Evolutionary conservation across 1,140 invertebrate species (phyloP), one percentile per base, ranked within the genome.

Genomic region (Melanaphis sacchari): DNA sequence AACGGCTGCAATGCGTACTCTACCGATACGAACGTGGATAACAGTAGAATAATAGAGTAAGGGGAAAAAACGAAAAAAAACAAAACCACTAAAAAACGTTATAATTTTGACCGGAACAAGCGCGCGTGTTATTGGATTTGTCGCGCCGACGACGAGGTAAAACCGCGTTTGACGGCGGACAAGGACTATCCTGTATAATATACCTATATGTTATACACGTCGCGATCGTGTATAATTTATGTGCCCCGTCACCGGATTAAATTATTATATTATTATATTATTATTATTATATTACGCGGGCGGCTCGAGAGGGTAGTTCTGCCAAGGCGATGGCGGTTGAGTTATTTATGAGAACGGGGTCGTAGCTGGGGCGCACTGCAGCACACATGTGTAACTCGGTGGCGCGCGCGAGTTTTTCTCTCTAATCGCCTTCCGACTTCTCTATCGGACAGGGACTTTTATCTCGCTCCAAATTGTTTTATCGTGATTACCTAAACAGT

Each of bases 261-360:
- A 90, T 90, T 90, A 90, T 90, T 90, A 90, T 85, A 90, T 90
- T 90, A 90, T 90, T 90, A 90, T 85, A 85, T 85, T 89, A 89
- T 89, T 88, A 88, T 88, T 89, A 89, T 88, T 88, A 49, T 36
- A 89, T 89, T 49, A 89, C 46, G 21, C 43, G 43, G 85, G 85
- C 31, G 43, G 85, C 26, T 36, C 85, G 85, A 43, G 89, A 91
- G 90, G 54, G 90, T 66, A 41, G 90, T 6, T 52, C 46, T 89
- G 87, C 87, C 87, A 52, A 76, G 59, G 59, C 46, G 85, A 46
- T n/a, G 85, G 87, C 87, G 66, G 66, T 76, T 82, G 90, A 91
- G 54, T 91, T 91, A 91, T 91, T 91, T 91, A 91, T 91, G 66
- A 76, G 90, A 41, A 91, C 41, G 54, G 90, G 54, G 90, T 52